phyloP scores from a whole-genome alignment of 2,888 invertebrate species.

The Formica aserva region DNA sequence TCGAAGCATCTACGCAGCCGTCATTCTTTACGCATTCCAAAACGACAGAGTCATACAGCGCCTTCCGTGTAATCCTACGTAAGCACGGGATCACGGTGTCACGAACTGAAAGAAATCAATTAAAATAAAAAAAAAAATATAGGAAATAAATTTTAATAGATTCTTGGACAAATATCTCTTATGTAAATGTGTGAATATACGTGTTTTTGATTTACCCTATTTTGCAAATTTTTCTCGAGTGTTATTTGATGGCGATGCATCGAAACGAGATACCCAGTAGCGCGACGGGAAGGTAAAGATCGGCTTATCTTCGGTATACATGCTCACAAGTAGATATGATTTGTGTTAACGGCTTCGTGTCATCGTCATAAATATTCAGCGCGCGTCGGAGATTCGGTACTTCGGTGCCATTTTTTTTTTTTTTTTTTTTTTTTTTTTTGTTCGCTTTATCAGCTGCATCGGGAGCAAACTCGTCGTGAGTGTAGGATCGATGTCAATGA shows the following conservation, averaged over 20 bases:
- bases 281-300: constrained; percentile 22
- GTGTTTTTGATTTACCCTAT: neutral
- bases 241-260: neutral
- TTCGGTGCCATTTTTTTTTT: neutral
- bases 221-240: neutral
- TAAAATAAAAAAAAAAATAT: neutral
- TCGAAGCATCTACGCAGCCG: constrained; percentile 11
- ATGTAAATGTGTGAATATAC: neutral
- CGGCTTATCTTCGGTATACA: constrained; percentile 1
- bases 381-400: constrained; percentile 48
- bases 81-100: neutral
- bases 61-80: neutral
- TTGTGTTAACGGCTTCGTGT: constrained; percentile 18
- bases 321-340: constrained; percentile 11
- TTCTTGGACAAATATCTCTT: neutral
- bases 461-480: neutral
- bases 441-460: constrained; percentile 21
- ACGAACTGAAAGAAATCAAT: neutral
- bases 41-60: constrained; percentile 22
- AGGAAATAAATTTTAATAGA: neutral
- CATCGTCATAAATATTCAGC: constrained; percentile 64
- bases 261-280: constrained; percentile 1
- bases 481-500: constrained; percentile 66
- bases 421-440: constrained; percentile 19
- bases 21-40: constrained; percentile 42